A percentile compares a stretch with the other conserved stretches of the same genome.
These are phyloP conservation scores for Leucoma salicis DNA, from an alignment of 2,888 invertebrate genomes.

Conservation along the genomic window DNA sequence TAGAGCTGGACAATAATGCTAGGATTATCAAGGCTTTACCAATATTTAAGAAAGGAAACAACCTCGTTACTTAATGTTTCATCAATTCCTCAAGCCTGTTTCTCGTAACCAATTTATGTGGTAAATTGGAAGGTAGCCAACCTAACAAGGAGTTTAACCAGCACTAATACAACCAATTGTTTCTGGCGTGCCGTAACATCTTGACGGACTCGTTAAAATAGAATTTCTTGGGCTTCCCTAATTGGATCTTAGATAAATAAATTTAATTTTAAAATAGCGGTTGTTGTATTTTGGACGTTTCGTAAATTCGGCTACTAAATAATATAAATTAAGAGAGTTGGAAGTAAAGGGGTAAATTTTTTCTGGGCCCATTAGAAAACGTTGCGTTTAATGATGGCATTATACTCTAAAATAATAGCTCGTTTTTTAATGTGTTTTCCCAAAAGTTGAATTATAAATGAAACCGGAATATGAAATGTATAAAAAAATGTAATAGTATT, in stretches of 20 bases:
- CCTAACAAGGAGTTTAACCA: conserved; percentile 40
- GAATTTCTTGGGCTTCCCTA: not conserved
- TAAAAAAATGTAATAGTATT: no score
- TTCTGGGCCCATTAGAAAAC: no score
- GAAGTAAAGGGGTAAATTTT: no score
- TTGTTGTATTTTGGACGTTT: not conserved
- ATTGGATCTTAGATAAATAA: not conserved
- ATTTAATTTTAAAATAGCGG: not conserved
- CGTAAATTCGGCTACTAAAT: not conserved
- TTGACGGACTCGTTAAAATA: conserved; percentile 10
- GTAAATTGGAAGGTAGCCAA: conserved; percentile 49
- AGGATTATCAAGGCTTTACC: no score
- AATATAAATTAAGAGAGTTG: not conserved
- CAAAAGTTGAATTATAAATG: no score
- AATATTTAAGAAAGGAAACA: not conserved
- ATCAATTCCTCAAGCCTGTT: not conserved
- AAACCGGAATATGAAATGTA: no score
- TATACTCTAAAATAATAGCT: no score
- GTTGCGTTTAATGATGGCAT: no score
- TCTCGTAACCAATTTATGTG: conserved; percentile 28
- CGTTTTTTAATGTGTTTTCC: no score
- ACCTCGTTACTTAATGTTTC: not conserved
- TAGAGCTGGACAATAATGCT: no score
- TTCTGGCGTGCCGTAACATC: conserved; percentile 20
- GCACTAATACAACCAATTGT: conserved; percentile 36